Evolutionary conservation across 2,113 vertebrate species (phyloP).

Genomic region (Paralichthys olivaceus): DNA sequence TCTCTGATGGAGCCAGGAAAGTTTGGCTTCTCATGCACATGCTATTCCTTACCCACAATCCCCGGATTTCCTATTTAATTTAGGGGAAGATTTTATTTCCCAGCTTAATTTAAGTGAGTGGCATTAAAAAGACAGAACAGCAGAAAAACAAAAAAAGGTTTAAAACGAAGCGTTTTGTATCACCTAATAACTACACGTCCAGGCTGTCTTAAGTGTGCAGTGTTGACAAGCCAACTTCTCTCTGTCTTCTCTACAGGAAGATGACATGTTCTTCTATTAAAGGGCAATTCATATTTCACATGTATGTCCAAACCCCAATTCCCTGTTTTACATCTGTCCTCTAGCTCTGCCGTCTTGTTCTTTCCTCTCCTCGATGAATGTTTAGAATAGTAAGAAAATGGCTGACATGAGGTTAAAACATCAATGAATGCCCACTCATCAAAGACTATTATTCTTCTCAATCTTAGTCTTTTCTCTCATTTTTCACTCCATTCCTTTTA

Average conservation of each 20-base stretch:
- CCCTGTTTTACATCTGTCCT: constrained; percentile 5
- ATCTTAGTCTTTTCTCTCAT: not conserved
- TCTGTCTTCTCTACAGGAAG: constrained; percentile 11
- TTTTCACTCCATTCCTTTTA: not conserved
- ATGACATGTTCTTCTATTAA: constrained; percentile 38
- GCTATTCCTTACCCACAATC: constrained; percentile 27
- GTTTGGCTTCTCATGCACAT: constrained; percentile 10
- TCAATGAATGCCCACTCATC: constrained; percentile 23
- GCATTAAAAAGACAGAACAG: not conserved
- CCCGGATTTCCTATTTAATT: constrained; percentile 29
- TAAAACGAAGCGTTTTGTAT: constrained; percentile 7
- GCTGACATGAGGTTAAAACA: constrained; percentile 29
- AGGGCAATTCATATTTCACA: constrained; percentile 39
- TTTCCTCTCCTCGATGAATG: not conserved
- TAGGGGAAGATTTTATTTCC: constrained; percentile 12
- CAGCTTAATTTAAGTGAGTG: not conserved
- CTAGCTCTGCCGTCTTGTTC: not conserved
- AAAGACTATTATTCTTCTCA: constrained; percentile 16
- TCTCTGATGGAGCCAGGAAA: constrained; percentile 31
- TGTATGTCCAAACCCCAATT: not conserved
- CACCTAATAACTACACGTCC: constrained; percentile 17
- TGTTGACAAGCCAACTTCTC: constrained; percentile 25
- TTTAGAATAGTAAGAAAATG: not conserved
- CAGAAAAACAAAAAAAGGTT: not conserved
- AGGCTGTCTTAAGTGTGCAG: not conserved